Percentiles rank a stretch among this genome's conserved stretches.
These are phyloP conservation scores for Rana temporaria DNA, from an alignment of 2,113 vertebrate genomes.

Conservation along the genomic window DNA sequence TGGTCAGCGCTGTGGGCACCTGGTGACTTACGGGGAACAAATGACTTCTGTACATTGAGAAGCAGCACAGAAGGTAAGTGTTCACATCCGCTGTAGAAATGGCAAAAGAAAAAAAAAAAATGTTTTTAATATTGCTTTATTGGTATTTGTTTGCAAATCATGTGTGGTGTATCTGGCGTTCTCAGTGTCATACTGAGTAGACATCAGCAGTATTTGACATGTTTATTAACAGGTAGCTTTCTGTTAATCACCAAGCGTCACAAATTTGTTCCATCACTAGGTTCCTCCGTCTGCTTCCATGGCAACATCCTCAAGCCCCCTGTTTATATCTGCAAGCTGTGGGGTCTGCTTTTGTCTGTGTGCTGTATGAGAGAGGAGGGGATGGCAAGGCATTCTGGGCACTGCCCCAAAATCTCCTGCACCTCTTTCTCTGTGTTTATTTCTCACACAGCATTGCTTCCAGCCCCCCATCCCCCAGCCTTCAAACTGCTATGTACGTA, in stretches of 20 bases:
- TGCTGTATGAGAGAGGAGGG: constrained; percentile 6
- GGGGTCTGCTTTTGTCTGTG: constrained; percentile 33
- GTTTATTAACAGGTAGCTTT: constrained; percentile 19
- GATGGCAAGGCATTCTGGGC: background rate
- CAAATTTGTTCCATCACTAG: constrained; percentile 20
- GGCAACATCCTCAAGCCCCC: constrained; percentile 27
- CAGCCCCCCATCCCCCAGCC: background rate
- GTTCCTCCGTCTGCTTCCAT: constrained; percentile 47
- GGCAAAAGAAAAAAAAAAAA: too few species aligned
- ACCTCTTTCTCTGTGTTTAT: background rate
- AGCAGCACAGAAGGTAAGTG: too few species aligned
- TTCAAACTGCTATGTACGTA: background rate
- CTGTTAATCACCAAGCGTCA: constrained; percentile 15
- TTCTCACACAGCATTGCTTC: background rate
- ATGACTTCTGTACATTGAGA: too few species aligned
- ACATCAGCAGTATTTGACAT: background rate
- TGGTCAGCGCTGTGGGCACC: too few species aligned
- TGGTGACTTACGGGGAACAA: too few species aligned
- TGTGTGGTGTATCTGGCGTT: background rate
- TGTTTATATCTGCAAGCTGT: constrained; percentile 22
- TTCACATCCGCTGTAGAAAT: too few species aligned
- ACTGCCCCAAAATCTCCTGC: constrained; percentile 10
- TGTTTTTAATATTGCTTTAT: too few species aligned
- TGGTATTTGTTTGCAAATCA: too few species aligned
- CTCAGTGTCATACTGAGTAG: background rate